These are phyloP conservation scores for Diachasmimorpha longicaudata DNA, from an alignment of 1,140 invertebrate species.

Conservation along the genomic window DNA sequence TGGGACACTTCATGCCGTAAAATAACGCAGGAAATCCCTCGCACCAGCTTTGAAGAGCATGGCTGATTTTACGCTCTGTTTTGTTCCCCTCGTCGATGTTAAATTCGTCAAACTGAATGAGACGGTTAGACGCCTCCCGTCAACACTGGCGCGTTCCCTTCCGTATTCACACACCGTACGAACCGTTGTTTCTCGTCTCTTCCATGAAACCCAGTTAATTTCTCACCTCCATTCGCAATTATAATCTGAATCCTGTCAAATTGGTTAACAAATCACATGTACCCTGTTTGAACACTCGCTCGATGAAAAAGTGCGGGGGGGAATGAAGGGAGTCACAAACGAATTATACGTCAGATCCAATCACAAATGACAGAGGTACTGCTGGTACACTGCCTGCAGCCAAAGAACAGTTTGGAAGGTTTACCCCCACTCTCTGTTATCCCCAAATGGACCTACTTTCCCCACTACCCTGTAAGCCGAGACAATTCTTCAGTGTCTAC, in stretches of 20 bases:
- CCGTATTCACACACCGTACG: background rate
- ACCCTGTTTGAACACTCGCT: background rate
- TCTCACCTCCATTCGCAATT: background rate
- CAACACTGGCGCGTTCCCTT: background rate
- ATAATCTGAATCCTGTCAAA: background rate
- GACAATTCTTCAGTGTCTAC: background rate
- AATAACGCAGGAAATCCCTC: background rate
- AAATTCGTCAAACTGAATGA: background rate
- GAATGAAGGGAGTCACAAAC: background rate
- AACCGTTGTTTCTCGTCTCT: background rate
- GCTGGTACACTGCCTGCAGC: background rate
- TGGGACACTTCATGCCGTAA: background rate
- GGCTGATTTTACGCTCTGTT: conserved; percentile 2
- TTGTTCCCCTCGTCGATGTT: background rate
- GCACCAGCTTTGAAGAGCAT: background rate
- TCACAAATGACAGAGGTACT: conserved; percentile 10
- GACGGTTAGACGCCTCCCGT: background rate
- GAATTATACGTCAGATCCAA: background rate
- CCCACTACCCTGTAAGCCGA: background rate
- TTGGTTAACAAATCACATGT: background rate
- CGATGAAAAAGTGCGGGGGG: background rate
- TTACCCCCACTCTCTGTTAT: background rate
- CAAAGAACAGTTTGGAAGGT: background rate
- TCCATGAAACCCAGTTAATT: background rate
- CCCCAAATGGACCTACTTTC: background rate